Evolutionary conservation across 37 sponge, comb jelly and placozoan species (phyloP).

Genomic region (Dysidea cf. avara): DNA sequence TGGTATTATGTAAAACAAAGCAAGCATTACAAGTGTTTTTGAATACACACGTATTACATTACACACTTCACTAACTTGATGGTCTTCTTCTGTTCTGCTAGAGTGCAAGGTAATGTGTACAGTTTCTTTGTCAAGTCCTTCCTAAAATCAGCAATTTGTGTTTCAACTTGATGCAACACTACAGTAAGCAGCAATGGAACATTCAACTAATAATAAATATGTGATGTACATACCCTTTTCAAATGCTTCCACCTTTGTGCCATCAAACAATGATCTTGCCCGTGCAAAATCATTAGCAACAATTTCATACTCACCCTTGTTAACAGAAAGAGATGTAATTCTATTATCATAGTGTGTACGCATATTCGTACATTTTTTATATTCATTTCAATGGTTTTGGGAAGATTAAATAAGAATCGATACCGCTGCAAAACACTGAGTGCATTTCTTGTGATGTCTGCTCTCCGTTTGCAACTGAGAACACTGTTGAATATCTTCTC

Average conservation of each 20-base stretch:
- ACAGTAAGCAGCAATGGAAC: not conserved
- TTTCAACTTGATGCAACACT: constrained; percentile 87
- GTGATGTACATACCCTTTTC: constrained; percentile 53
- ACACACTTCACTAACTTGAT: constrained; percentile 63
- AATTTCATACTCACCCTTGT: constrained; percentile 82
- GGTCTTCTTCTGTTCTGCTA: constrained; percentile 84
- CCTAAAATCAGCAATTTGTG: constrained; percentile 62
- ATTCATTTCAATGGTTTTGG: constrained; percentile 81
- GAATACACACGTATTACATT: too few relatives aligned
- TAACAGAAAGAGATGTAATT: too few relatives aligned
- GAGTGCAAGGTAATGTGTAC: constrained; percentile 51
- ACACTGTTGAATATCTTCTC: constrained; percentile 64
- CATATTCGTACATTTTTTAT: constrained; percentile 66
- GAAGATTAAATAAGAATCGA: constrained; percentile 88
- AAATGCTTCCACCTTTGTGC: constrained; percentile 87
- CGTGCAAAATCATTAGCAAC: constrained; percentile 89
- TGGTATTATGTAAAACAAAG: too few relatives aligned
- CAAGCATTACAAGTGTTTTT: too few relatives aligned
- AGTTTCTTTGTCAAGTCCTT: constrained; percentile 62
- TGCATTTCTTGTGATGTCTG: constrained; percentile 85
- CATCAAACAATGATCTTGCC: constrained; percentile 82
- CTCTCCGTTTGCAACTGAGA: constrained; percentile 62
- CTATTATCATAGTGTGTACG: too few relatives aligned
- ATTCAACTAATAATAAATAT: not conserved
- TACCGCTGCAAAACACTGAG: constrained; percentile 86